Conservation (phyloP, 1,140 invertebrate genomes). For the Eumeta japonica region DNA sequence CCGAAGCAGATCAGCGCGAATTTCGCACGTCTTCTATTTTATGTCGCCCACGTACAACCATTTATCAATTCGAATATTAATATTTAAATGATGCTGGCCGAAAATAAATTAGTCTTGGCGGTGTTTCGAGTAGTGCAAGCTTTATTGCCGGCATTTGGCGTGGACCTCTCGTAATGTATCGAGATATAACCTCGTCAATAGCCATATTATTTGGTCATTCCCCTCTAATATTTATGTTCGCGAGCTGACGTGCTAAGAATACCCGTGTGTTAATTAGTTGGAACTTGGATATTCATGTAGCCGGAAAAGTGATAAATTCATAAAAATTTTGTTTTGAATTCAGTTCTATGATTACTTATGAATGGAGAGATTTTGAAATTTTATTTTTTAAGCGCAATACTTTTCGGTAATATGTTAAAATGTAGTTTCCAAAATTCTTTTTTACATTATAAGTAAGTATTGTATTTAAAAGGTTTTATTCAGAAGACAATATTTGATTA, state of each 20-base stretch:
- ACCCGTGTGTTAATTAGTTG: not conserved
- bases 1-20: slow-evolving; percentile 15
- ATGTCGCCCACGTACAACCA: slow-evolving; percentile 22
- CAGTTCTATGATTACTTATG: not conserved
- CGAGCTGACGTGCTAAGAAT: not conserved
- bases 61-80: slow-evolving; percentile 30
- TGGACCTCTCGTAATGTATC: slow-evolving; percentile 12
- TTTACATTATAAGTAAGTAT: too few relatives aligned
- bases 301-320: not conserved
- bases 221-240: slow-evolving; percentile 13
- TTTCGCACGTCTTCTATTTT: slow-evolving; percentile 23
- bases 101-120: slow-evolving; percentile 27
- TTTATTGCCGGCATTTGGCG: slow-evolving; percentile 23
- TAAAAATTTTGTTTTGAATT: not conserved
- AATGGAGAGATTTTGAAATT: not conserved
- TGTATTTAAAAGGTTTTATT: too few relatives aligned
- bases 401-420: not conserved
- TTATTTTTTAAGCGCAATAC: not conserved
- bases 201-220: slow-evolving; percentile 12
- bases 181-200: slow-evolving; percentile 12
- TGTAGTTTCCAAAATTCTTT: too few relatives aligned
- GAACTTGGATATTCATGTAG: too few relatives aligned
- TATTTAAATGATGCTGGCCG: slow-evolving; percentile 29
- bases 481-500: too few relatives aligned
- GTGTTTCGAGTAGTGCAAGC: slow-evolving; percentile 15